Evolutionary conservation across 2,113 vertebrate species (phyloP).

Genomic region (Pangasianodon gigas): DNA sequence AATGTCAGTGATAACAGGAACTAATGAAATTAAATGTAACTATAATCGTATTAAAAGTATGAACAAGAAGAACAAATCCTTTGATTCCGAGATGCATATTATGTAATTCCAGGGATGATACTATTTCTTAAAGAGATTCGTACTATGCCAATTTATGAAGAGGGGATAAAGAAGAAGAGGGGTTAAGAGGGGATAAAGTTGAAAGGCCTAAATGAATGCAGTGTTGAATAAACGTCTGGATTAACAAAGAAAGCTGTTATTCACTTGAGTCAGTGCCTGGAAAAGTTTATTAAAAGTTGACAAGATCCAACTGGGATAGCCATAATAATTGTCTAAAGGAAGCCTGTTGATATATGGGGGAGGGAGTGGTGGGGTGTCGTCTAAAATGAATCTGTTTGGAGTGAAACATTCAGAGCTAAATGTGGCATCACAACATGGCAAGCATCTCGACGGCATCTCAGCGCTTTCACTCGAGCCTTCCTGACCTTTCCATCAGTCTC

Average conservation of each 20-base stretch:
- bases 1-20: too few species aligned
- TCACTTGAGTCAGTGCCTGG: background rate
- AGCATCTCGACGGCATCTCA: background rate
- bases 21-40: too few species aligned
- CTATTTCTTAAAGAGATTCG: background rate
- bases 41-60: too few species aligned
- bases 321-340: background rate
- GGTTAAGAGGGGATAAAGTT: background rate
- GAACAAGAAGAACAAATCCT: too few species aligned
- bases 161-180: too few species aligned
- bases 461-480: conserved; percentile 23
- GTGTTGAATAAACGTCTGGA: background rate
- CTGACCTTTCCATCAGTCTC: conserved; percentile 51
- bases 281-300: background rate
- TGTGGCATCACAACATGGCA: background rate
- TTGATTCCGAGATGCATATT: too few species aligned
- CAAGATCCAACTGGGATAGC: background rate
- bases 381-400: background rate
- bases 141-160: too few species aligned
- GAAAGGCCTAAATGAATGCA: background rate
- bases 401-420: conserved; percentile 17
- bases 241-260: background rate
- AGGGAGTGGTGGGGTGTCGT: background rate
- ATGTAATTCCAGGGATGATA: background rate
- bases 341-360: background rate